These are phyloP conservation scores for Clangula hyemalis DNA, from an alignment of 2,797 vertebrate species.

Conservation along the genomic window DNA sequence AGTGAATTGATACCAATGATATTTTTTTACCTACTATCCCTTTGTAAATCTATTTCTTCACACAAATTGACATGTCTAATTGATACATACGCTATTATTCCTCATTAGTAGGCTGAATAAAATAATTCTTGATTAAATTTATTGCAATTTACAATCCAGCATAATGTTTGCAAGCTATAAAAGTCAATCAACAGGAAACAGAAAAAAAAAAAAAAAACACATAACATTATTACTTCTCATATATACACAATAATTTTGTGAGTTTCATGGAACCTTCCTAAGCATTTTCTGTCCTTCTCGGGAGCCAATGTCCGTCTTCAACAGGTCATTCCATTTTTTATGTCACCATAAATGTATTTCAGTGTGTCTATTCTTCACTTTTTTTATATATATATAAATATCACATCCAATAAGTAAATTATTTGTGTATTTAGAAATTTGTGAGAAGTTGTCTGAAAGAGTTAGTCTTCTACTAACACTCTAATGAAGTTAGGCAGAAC, in stretches of 20 bases:
- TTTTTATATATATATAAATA: neutral
- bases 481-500: conserved; percentile 13
- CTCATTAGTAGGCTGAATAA: conserved; percentile 84
- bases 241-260: conserved; percentile 40
- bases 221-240: conserved; percentile 74
- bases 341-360: neutral
- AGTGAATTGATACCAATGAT: conserved; percentile 83
- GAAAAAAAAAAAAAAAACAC: conserved; percentile 37
- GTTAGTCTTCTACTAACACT: conserved; percentile 17
- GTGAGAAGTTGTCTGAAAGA: conserved; percentile 21
- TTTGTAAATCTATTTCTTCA: conserved; percentile 86
- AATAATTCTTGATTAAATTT: conserved; percentile 88
- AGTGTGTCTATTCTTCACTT: neutral
- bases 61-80: conserved; percentile 84
- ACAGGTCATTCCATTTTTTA: neutral
- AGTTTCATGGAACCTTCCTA: neutral
- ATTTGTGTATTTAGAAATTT: neutral
- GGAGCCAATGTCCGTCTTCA: neutral
- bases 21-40: conserved; percentile 79
- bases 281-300: neutral
- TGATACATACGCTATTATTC: conserved; percentile 85
- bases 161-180: conserved; percentile 84
- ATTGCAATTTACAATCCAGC: conserved; percentile 83
- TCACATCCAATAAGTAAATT: conserved; percentile 34
- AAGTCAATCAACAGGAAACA: conserved; percentile 84